Conservation (phyloP, 2,888 invertebrate genomes). For the Drosophila multiciliata region DNA sequence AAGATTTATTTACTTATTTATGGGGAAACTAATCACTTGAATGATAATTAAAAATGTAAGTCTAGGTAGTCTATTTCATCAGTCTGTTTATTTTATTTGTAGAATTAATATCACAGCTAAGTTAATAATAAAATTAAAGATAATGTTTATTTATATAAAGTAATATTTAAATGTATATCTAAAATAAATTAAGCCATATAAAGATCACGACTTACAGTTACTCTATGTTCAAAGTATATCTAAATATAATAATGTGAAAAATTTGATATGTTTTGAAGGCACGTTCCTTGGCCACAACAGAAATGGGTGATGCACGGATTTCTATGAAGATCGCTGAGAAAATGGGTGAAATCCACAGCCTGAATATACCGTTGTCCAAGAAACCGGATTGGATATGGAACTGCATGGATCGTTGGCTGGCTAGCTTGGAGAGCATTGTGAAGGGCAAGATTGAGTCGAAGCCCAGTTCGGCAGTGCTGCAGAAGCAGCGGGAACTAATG, state of each 20-base stretch:
- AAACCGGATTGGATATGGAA: constrained; percentile 98
- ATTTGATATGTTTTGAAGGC: constrained; percentile 87
- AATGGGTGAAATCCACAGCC: constrained; percentile 95
- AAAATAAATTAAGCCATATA: background rate
- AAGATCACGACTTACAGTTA: background rate
- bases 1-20: no score
- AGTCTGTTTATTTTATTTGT: no score
- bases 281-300: constrained; percentile 91
- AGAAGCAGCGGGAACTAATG: constrained; percentile 69
- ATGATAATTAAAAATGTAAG: no score
- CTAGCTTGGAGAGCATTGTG: constrained; percentile 85
- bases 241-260: background rate
- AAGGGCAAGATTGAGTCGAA: constrained; percentile 82
- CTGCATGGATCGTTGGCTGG: constrained; percentile 92
- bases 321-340: constrained; percentile 95
- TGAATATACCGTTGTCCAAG: constrained; percentile 98
- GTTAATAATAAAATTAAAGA: no score
- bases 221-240: background rate
- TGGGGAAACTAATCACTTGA: no score
- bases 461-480: constrained; percentile 72
- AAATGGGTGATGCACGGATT: constrained; percentile 91
- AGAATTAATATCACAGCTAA: no score
- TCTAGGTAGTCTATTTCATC: no score
- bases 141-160: background rate
- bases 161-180: background rate